Percentiles rank a stretch among this genome's conserved stretches.
phyloP scores from a whole-genome alignment of 1,140 invertebrate genomes.

The Panagrolaimus sp. region DNA sequence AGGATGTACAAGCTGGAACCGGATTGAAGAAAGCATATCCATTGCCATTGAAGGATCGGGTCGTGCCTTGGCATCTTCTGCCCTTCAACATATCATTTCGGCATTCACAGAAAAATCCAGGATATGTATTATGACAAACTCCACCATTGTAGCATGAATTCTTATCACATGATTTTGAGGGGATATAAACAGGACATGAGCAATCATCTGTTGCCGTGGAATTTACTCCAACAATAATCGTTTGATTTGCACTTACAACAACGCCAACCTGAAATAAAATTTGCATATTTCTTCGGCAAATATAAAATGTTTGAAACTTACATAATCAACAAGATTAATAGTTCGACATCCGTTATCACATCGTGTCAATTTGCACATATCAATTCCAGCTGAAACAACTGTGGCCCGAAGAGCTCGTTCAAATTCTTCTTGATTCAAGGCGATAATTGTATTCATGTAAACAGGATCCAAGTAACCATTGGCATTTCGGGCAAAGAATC shows the following conservation, averaged over 20 bases:
- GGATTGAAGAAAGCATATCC: constrained; percentile 59
- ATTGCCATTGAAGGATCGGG: constrained; percentile 47
- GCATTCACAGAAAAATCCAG: constrained; percentile 55
- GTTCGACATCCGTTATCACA: constrained; percentile 58
- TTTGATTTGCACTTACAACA: constrained; percentile 51
- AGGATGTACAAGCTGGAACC: constrained; percentile 57
- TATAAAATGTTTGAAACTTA: constrained; percentile 31
- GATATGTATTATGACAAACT: constrained; percentile 57
- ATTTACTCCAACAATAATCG: constrained; percentile 55
- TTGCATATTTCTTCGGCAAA: constrained; percentile 8
- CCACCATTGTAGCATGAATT: constrained; percentile 53
- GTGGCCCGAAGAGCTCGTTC: constrained; percentile 36
- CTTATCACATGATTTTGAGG: constrained; percentile 40
- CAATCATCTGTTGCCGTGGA: constrained; percentile 51
- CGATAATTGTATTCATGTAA: constrained; percentile 46
- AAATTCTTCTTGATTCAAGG: constrained; percentile 39
- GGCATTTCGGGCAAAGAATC: constrained; percentile 43
- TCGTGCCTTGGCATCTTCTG: constrained; percentile 56
- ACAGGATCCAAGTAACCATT: constrained; percentile 28
- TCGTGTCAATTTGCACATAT: constrained; percentile 58
- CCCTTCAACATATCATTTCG: constrained; percentile 51
- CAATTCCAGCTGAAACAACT: constrained; percentile 54
- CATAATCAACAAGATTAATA: constrained; percentile 45
- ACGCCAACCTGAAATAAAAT: constrained; percentile 41
- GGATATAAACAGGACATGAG: constrained; percentile 51